Percentiles rank a stretch among this genome's conserved stretches.
phyloP scores from a whole-genome alignment of 2,888 invertebrate species.

The Tigriopus californicus region DNA sequence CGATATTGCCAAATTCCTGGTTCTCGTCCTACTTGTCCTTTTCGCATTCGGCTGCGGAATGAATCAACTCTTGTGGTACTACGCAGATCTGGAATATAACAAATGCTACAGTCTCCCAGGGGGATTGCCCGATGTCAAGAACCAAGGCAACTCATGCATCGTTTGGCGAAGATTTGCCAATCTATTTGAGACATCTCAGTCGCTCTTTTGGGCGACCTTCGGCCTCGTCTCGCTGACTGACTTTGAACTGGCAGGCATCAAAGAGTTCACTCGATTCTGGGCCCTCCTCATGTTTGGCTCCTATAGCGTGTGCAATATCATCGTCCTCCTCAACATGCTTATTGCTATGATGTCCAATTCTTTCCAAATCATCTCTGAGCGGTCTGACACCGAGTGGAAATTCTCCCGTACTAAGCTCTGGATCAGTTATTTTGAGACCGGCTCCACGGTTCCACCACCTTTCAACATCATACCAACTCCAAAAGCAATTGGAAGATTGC shows the following conservation, averaged over 20 bases:
- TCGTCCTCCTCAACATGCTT: constrained; percentile 75
- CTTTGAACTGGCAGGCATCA: constrained; percentile 70
- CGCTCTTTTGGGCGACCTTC: constrained; percentile 88
- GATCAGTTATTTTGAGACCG: constrained; percentile 89
- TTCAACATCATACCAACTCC: constrained; percentile 82
- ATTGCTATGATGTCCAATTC: constrained; percentile 98
- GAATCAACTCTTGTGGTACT: constrained; percentile 56
- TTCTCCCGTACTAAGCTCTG: constrained; percentile 81
- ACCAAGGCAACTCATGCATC: constrained; percentile 53
- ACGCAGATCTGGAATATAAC: constrained; percentile 55
- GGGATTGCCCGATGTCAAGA: constrained; percentile 44
- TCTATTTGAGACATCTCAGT: constrained; percentile 82
- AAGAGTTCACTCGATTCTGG: constrained; percentile 81
- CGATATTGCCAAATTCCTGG: constrained; percentile 80
- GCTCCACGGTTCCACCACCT: constrained; percentile 73
- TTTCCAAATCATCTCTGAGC: constrained; percentile 74
- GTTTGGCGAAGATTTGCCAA: constrained; percentile 71
- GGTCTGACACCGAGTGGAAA: constrained; percentile 90
- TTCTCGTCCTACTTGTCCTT: constrained; percentile 64
- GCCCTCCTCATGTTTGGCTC: constrained; percentile 88
- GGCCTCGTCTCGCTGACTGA: constrained; percentile 73
- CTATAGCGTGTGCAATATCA: constrained; percentile 83
- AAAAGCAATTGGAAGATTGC: constrained; percentile 36
- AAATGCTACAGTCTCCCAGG: constrained; percentile 55
- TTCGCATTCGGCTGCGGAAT: constrained; percentile 79